Evolutionary conservation across 2,888 invertebrate species (phyloP), one percentile per base, ranked within the genome.

Genomic region (Tiliacea aurago): DNA sequence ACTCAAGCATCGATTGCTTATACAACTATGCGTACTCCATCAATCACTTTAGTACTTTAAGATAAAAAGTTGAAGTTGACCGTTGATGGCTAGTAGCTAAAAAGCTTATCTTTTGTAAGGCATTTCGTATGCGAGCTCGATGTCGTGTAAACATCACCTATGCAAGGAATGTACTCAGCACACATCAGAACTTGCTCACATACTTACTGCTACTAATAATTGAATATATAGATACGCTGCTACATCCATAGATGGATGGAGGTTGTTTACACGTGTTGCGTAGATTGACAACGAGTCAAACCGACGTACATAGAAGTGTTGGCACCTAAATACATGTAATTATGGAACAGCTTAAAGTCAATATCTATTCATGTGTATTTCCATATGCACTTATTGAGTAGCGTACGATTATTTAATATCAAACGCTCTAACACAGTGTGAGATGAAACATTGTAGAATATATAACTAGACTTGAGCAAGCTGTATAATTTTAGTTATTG

Each of bases 301-400:
- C 61, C 49, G 37, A 62, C 53, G 76, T 47, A 63, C 75, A 70
- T 72, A 78, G 61, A 65, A 78, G 67, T 87, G 85, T 84, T 87
- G 84, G 82, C 87, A 84, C 85, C 86, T 86, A 87, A 87, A 88
- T 90, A 88, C 86, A 88, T 86, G 78, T 84, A 89, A 89, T 89
- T 89, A 89, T 86, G 86, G 85, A 81, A 83, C 79, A 80, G 73
- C 72, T 84, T 74, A 23, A 72, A 77, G 87, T 87, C 78, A 87
- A 84, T 82, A 86, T 84, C 68, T 78, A 73, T 84, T 84, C 78
- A 66, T 71, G 51, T 59, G 5, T 76, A 76, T 86, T 73, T 71
- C 70, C 68, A 59, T 82, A 61, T 75, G 68, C 73, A 69, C 66
- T 77, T 76, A 74, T 67, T 67, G 56, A 70, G 70, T 71, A 78